Evolutionary conservation across 2,888 invertebrate species (phyloP).

Genomic region (Rhabditoides inermis): DNA sequence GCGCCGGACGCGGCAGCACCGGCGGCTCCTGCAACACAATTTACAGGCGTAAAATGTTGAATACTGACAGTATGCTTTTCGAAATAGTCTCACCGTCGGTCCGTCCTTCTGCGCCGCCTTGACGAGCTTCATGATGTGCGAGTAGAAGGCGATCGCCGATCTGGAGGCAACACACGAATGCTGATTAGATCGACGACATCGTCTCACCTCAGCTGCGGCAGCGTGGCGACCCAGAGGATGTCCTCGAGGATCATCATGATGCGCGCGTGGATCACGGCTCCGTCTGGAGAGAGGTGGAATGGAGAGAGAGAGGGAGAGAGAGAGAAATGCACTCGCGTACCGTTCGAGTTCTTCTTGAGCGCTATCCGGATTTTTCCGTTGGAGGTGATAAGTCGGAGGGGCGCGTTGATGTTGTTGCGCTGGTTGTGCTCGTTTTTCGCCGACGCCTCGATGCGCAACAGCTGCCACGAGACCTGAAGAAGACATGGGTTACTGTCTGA

Average conservation of each 20-base stretch:
- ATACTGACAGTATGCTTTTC: no score
- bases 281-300: constrained; percentile 63
- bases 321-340: no score
- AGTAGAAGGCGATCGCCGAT: constrained; percentile 68
- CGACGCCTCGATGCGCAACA: constrained; percentile 62
- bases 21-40: background rate
- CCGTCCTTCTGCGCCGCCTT: constrained; percentile 59
- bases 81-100: constrained; percentile 3
- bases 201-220: constrained; percentile 52
- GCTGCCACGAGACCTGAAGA: constrained; percentile 77
- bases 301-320: background rate
- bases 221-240: constrained; percentile 74
- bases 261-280: constrained; percentile 81
- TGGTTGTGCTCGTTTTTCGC: constrained; percentile 25
- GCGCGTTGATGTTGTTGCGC: constrained; percentile 55
- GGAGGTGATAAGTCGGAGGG: constrained; percentile 81
- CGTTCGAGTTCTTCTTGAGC: constrained; percentile 68
- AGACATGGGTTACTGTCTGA: no score
- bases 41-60: no score
- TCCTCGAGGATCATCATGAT: constrained; percentile 87
- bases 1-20: background rate
- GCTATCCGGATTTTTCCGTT: constrained; percentile 87
- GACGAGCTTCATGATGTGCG: constrained; percentile 71
- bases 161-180: no score
- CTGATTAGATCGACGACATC: no score